Evolutionary conservation across 1,140 invertebrate species (phyloP), one percentile per base, ranked within the genome.

Genomic region (Drosophila kepulauana): DNA sequence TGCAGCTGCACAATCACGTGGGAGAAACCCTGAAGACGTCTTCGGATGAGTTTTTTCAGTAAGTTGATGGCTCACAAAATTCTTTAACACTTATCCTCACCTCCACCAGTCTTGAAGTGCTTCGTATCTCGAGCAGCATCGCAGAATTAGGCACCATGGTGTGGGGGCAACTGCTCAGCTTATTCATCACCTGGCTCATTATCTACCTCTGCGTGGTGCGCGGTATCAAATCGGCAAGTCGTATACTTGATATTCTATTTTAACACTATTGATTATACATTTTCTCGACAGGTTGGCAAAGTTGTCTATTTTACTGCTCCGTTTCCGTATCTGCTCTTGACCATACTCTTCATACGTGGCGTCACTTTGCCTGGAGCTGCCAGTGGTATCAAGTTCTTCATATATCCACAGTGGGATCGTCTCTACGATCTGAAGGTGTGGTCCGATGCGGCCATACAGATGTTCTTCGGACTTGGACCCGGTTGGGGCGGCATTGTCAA

Each of bases 401-500:
- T 98, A 25, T 94, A 95, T 38, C 98, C 98, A 1, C 94, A 98
- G 72, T 98, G 97, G 97, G 82, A 94, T 11, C 94, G 95, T 75
- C 93, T 98, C 25, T 91, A 91, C 2, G 95, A 96, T 82, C 93
- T 95, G 20, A 95, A 94, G 91, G 97, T 98, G 16, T 99, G 98
- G 98, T 96, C 97, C 33, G 98, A 98, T 93, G 98, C 98, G 5
- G 97, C 97, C 0, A 95, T 97, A 5, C 97, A 97, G 93, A 96
- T 98, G 74, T 98, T 98, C 91, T 98, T 97, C 89, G 98, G 97
- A 0, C 95, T 98, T 0, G 98, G 98, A 0, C 97, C 97, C 7
- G 98, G 98, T 3, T 98, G 98, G 94, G 98, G 98, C 65, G 97
- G 97, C 13, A 96, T 98, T 80, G 94, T 98, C 7, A 97, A 97